A percentile compares a stretch with the other conserved stretches of the same genome.
Conservation (phyloP, 2,888 invertebrate genomes). For the Xanthorhoe designata region DNA sequence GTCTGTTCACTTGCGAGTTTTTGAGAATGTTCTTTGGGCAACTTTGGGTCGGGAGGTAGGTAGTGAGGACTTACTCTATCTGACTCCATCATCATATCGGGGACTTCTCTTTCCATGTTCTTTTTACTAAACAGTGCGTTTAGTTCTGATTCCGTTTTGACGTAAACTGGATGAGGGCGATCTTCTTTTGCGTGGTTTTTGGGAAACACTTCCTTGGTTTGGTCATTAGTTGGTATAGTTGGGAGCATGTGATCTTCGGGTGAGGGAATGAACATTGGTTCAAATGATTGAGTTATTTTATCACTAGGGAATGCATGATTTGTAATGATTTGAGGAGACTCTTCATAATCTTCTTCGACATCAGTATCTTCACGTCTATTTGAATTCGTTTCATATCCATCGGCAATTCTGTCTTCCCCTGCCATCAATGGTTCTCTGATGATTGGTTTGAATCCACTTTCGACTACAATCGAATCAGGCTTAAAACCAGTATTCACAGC, state of each 20-base stretch:
- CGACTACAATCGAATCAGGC: slow-evolving; percentile 92
- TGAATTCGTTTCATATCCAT: slow-evolving; percentile 57
- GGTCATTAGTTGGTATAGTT: slow-evolving; percentile 64
- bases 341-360: slow-evolving; percentile 76
- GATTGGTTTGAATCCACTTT: slow-evolving; percentile 94
- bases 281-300: slow-evolving; percentile 87
- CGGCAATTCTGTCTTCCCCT: slow-evolving; percentile 82
- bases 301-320: slow-evolving; percentile 76
- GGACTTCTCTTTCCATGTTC: slow-evolving; percentile 75
- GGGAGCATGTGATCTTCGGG: slow-evolving; percentile 87
- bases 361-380: slow-evolving; percentile 83
- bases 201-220: slow-evolving; percentile 75
- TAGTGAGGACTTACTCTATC: slow-evolving; percentile 90
- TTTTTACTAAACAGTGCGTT: slow-evolving; percentile 71
- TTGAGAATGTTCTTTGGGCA: slow-evolving; percentile 77
- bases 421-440: slow-evolving; percentile 84
- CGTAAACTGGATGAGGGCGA: slow-evolving; percentile 80
- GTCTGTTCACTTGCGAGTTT: slow-evolving; percentile 74
- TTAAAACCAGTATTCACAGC: slow-evolving; percentile 92
- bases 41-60: slow-evolving; percentile 88
- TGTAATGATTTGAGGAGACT: slow-evolving; percentile 70
- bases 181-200: slow-evolving; percentile 79
- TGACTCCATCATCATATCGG: slow-evolving; percentile 89
- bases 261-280: slow-evolving; percentile 93
- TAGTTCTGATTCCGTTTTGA: slow-evolving; percentile 68